These are phyloP conservation scores for Thunnus albacares DNA, from an alignment of 2,797 vertebrate genomes.

Conservation along the genomic window DNA sequence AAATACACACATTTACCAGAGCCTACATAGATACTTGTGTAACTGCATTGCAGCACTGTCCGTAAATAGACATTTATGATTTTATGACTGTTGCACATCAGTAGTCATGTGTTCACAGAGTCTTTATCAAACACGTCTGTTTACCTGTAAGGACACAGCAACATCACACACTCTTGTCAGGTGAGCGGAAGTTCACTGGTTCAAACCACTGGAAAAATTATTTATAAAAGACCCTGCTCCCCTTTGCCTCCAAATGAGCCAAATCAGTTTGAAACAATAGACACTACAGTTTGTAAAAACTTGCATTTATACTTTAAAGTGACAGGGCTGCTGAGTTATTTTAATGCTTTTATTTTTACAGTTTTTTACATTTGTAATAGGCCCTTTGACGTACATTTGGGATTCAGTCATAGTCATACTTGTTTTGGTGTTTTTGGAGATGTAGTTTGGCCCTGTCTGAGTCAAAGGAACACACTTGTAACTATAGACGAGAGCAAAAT, in stretches of 20 bases:
- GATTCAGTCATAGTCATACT: background rate
- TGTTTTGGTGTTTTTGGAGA: background rate
- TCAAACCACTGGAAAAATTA: constrained; percentile 2
- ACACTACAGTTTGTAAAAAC: background rate
- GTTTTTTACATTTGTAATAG: too few species aligned
- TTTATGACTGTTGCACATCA: constrained; percentile 44
- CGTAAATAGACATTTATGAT: constrained; percentile 42
- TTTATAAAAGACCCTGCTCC: background rate
- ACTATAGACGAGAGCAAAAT: background rate
- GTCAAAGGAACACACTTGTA: background rate
- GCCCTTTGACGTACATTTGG: background rate
- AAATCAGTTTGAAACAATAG: background rate
- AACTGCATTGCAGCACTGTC: constrained; percentile 13
- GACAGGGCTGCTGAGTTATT: too few species aligned
- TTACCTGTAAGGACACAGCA: background rate
- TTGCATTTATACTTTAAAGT: too few species aligned
- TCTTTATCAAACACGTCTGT: background rate
- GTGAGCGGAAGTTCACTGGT: constrained; percentile 4
- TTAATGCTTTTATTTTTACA: too few species aligned
- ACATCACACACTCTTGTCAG: background rate
- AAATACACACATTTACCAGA: background rate
- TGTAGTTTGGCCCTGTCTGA: background rate
- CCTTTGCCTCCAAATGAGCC: background rate
- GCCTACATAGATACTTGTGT: background rate
- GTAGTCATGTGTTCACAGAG: constrained; percentile 2